Evolutionary conservation across 2,113 vertebrate species (phyloP).

Genomic region (Lagopus muta): DNA sequence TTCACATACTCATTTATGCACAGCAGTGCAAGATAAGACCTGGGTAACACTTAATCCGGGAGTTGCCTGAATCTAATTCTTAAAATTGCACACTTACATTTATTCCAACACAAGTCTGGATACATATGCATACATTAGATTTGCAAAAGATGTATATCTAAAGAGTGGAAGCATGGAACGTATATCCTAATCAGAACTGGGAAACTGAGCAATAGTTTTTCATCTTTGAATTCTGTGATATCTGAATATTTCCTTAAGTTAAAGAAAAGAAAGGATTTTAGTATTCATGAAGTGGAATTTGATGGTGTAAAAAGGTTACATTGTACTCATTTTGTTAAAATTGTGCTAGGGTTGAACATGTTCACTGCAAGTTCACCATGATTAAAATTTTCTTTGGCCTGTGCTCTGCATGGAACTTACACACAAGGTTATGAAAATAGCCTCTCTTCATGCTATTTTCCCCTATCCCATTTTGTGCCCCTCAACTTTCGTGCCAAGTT

Average conservation of each 20-base stretch:
- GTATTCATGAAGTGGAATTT: not conserved
- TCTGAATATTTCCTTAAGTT: slow-evolving; percentile 11
- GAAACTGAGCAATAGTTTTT: not conserved
- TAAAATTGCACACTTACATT: slow-evolving; percentile 6
- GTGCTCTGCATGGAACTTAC: slow-evolving; percentile 38
- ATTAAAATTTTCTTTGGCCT: slow-evolving; percentile 15
- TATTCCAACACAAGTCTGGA: not conserved
- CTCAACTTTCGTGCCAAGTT: not conserved
- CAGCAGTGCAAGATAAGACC: slow-evolving; percentile 5
- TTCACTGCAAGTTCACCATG: not conserved
- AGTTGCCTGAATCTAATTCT: slow-evolving; percentile 5
- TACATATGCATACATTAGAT: slow-evolving; percentile 8
- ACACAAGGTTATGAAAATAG: not conserved
- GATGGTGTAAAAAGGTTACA: not conserved
- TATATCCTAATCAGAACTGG: not conserved
- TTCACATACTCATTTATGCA: not conserved
- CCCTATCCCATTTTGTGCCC: not conserved
- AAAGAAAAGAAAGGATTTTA: not conserved
- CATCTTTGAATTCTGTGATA: not conserved
- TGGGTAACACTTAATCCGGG: slow-evolving; percentile 26
- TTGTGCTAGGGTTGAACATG: not conserved
- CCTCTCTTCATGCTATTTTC: not conserved
- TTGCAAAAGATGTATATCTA: not conserved
- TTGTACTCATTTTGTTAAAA: not conserved
- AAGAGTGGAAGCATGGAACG: not conserved